phyloP scores from a whole-genome alignment of 2,113 vertebrate genomes.

The Manacus vitellinus region DNA sequence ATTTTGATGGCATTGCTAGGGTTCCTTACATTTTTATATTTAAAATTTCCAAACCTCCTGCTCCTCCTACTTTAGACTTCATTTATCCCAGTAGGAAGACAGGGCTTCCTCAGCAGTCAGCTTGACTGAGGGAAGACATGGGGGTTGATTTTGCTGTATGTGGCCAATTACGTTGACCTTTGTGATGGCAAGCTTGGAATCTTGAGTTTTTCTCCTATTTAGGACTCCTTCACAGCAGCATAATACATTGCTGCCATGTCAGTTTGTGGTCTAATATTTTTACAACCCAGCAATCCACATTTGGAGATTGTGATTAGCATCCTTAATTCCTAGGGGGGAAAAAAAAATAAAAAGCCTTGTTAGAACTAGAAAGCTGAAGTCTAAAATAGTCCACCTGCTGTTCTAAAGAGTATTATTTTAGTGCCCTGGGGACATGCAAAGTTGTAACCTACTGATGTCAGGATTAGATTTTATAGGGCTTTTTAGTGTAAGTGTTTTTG shows the following conservation, averaged over 20 bases:
- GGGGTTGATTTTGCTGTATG: slow-evolving; percentile 81
- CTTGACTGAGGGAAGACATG: slow-evolving; percentile 60
- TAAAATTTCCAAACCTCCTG: slow-evolving; percentile 73
- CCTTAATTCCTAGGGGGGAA: slow-evolving; percentile 70
- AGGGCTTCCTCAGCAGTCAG: slow-evolving; percentile 71
- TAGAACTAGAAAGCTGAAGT: slow-evolving; percentile 78
- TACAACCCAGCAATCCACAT: slow-evolving; percentile 76
- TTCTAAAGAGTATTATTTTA: slow-evolving; percentile 85
- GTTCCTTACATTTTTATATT: slow-evolving; percentile 70
- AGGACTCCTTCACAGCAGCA: slow-evolving; percentile 67
- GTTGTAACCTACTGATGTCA: slow-evolving; percentile 80
- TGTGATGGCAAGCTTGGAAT: slow-evolving; percentile 77
- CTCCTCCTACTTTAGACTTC: slow-evolving; percentile 71
- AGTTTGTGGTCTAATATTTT: slow-evolving; percentile 79
- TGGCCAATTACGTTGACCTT: slow-evolving; percentile 86
- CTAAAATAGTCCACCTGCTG: slow-evolving; percentile 84
- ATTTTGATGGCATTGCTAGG: slow-evolving; percentile 67
- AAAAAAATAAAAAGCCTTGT: slow-evolving; percentile 75
- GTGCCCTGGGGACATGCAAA: slow-evolving; percentile 80
- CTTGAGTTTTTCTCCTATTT: slow-evolving; percentile 74
- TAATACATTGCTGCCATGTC: slow-evolving; percentile 69
- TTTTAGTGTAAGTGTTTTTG: slow-evolving; percentile 67
- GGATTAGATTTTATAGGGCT: slow-evolving; percentile 79
- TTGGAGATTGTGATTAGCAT: slow-evolving; percentile 85
- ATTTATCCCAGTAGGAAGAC: slow-evolving; percentile 77